Conservation (phyloP, 1,140 invertebrate genomes). For the Cyphomyrmex costatus region DNA sequence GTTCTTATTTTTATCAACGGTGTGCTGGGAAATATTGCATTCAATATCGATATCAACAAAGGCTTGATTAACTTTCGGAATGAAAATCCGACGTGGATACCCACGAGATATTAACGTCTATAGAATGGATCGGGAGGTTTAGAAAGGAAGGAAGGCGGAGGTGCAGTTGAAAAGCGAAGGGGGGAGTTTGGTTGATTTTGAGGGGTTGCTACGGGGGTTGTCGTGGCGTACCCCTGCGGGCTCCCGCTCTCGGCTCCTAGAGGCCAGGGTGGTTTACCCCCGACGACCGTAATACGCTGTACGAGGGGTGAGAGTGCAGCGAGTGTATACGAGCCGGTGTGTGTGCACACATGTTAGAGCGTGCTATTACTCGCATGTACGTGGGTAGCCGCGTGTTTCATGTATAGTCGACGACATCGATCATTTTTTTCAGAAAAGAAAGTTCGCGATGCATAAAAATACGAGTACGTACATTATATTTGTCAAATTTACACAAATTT, state of each 20-base stretch:
- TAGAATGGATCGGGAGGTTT: conserved; percentile 71
- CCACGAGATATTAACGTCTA: conserved; percentile 75
- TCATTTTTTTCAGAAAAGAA: conserved; percentile 39
- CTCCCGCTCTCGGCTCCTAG: conserved; percentile 83
- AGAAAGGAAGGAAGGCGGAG: conserved; percentile 42
- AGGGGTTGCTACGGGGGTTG: conserved; percentile 87
- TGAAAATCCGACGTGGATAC: conserved; percentile 68
- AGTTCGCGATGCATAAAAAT: not conserved
- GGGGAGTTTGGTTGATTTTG: conserved; percentile 86
- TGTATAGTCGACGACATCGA: conserved; percentile 68
- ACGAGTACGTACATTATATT: not conserved
- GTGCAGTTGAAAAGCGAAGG: conserved; percentile 66
- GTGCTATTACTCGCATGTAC: conserved; percentile 58
- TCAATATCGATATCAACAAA: conserved; percentile 26
- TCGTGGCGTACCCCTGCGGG: conserved; percentile 87
- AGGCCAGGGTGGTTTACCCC: conserved; percentile 85
- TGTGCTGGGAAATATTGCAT: not conserved
- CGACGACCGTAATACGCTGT: conserved; percentile 84
- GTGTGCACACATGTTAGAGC: conserved; percentile 23
- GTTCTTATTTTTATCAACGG: not conserved
- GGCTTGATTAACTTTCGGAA: conserved; percentile 46
- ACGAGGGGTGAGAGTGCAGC: conserved; percentile 78
- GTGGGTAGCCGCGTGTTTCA: conserved; percentile 77
- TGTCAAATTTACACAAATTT: conserved; percentile 12
- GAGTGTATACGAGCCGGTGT: conserved; percentile 27